Evolutionary conservation across 1,140 invertebrate species (phyloP).

Genomic region (Zaprionus davidi): DNA sequence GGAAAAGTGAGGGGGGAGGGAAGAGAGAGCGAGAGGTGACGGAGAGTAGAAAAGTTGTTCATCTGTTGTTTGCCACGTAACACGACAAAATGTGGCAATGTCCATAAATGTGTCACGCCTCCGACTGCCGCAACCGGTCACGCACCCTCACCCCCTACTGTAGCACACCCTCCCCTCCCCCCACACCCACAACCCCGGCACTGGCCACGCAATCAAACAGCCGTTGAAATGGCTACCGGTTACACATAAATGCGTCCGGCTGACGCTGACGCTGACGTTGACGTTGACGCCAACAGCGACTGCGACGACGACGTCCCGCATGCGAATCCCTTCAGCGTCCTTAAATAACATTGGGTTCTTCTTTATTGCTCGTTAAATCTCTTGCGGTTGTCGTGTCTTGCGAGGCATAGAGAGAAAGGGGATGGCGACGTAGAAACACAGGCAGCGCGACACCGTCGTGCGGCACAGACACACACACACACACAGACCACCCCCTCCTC

Average conservation of each 20-base stretch:
- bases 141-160: not conserved
- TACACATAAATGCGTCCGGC: conserved; percentile 75
- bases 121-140: conserved; percentile 1
- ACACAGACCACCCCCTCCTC: no score
- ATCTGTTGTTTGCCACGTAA: conserved; percentile 66
- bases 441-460: not conserved
- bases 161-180: not conserved
- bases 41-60: conserved; percentile 34
- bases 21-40: not conserved
- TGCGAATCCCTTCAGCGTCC: conserved; percentile 71
- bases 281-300: conserved; percentile 9
- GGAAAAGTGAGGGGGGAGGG: not conserved
- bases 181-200: not conserved
- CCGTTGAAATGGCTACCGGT: conserved; percentile 79
- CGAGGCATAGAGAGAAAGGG: not conserved
- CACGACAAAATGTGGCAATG: conserved; percentile 61
- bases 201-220: conserved; percentile 61
- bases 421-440: not conserved
- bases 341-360: conserved; percentile 81
- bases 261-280: conserved; percentile 14
- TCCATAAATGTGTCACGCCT: conserved; percentile 79
- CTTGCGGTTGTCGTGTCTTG: conserved; percentile 79
- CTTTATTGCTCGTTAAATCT: conserved; percentile 83
- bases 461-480: not conserved
- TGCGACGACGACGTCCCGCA: conserved; percentile 33